Conservation (phyloP, 2,797 vertebrate genomes). For the Bradypus variegatus region DNA sequence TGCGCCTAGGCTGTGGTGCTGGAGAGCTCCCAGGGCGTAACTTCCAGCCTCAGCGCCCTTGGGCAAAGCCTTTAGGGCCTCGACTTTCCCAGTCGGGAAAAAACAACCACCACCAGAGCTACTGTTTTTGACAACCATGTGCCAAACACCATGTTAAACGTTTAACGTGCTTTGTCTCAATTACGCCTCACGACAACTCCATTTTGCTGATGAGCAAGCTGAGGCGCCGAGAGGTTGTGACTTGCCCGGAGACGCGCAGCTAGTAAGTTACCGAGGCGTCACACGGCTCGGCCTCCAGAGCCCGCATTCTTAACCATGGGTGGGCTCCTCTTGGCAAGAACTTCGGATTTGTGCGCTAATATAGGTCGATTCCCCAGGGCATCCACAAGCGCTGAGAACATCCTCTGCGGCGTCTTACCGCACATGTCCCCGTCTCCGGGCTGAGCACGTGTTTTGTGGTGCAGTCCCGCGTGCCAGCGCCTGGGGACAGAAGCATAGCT, state of each 20-base stretch:
- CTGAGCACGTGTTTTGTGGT: constrained; percentile 56
- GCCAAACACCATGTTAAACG: constrained; percentile 3
- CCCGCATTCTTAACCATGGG: not conserved
- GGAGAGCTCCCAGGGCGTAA: not conserved
- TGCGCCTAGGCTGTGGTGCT: not conserved
- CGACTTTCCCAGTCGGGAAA: not conserved
- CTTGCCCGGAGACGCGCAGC: not conserved
- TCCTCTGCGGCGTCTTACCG: constrained; percentile 8
- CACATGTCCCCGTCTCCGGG: constrained; percentile 28
- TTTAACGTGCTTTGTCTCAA: constrained; percentile 27
- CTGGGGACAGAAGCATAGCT: constrained; percentile 16
- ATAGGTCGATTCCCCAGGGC: constrained; percentile 37
- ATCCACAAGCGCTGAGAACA: not conserved
- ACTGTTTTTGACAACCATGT: constrained; percentile 30
- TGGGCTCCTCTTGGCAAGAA: not conserved
- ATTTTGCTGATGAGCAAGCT: constrained; percentile 50
- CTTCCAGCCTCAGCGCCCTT: not conserved
- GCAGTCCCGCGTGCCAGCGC: constrained; percentile 49
- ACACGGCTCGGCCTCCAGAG: not conserved
- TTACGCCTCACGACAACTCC: constrained; percentile 30
- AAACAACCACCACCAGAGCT: not conserved
- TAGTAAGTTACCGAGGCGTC: not conserved
- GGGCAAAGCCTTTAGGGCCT: not conserved
- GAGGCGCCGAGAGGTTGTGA: constrained; percentile 23
- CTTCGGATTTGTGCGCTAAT: constrained; percentile 19